These are phyloP conservation scores for Chaetodon auriga DNA, from an alignment of 2,113 vertebrate species.

Conservation along the genomic window DNA sequence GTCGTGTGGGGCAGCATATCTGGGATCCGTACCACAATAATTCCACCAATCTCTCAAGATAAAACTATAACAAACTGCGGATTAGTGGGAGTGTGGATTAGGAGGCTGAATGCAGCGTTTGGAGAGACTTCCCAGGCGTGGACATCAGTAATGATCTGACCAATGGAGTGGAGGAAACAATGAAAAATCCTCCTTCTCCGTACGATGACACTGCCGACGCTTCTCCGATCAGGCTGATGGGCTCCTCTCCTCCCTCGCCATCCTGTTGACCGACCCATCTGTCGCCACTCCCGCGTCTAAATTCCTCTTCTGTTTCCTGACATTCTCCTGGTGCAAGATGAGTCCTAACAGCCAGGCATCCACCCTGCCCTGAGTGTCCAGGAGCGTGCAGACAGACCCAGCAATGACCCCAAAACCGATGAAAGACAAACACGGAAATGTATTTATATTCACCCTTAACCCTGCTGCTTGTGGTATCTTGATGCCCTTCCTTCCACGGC, in stretches of 20 bases:
- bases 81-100: neutral
- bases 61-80: slow-evolving; percentile 9
- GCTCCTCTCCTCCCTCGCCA: slow-evolving; percentile 28
- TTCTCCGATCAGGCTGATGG: slow-evolving; percentile 4
- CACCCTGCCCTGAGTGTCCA: slow-evolving; percentile 4
- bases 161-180: slow-evolving; percentile 9
- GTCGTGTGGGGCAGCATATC: neutral
- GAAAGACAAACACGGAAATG: slow-evolving; percentile 49
- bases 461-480: neutral
- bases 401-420: slow-evolving; percentile 17
- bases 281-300: slow-evolving; percentile 33
- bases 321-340: slow-evolving; percentile 53
- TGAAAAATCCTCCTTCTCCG: slow-evolving; percentile 9
- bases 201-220: slow-evolving; percentile 12
- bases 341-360: slow-evolving; percentile 10
- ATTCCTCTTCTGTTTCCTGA: slow-evolving; percentile 72
- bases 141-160: slow-evolving; percentile 21
- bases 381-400: slow-evolving; percentile 43
- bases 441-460: slow-evolving; percentile 41
- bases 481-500: slow-evolving; percentile 12
- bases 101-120: neutral
- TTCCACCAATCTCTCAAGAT: neutral
- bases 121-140: neutral
- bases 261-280: slow-evolving; percentile 54
- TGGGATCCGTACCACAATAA: neutral